These are phyloP conservation scores for Lichenostomus cassidix DNA, from an alignment of 2,113 vertebrate species.

Conservation along the genomic window DNA sequence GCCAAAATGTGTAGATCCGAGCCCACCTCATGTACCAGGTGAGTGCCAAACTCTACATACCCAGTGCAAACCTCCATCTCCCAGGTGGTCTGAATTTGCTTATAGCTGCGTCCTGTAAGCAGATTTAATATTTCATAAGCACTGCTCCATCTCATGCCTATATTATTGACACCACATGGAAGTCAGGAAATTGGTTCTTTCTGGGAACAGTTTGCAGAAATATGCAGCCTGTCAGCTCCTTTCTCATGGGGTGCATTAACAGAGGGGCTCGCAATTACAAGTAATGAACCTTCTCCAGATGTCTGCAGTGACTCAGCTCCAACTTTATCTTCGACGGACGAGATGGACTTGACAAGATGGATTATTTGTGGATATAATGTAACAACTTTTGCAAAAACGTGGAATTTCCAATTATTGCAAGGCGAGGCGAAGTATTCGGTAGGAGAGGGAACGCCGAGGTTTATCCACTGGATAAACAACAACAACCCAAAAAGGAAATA, in stretches of 20 bases:
- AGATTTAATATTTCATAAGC: conserved; percentile 98
- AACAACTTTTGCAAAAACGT: conserved; percentile 62
- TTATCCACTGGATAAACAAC: conserved; percentile 65
- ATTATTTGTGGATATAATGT: conserved; percentile 75
- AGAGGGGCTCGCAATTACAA: conserved; percentile 90
- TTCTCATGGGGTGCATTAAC: conserved; percentile 84
- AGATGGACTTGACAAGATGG: conserved; percentile 78
- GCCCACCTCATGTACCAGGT: conserved; percentile 49
- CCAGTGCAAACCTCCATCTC: conserved; percentile 76
- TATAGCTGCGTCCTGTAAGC: conserved; percentile 78
- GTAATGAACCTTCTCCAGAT: conserved; percentile 89
- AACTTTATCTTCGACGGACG: conserved; percentile 72
- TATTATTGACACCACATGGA: conserved; percentile 98
- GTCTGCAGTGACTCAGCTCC: conserved; percentile 81
- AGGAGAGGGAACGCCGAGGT: background rate
- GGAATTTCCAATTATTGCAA: conserved; percentile 67
- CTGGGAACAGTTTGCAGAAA: conserved; percentile 92
- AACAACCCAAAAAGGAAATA: conserved; percentile 57
- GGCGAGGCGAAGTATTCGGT: conserved; percentile 35
- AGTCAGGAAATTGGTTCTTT: conserved; percentile 92
- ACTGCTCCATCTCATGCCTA: conserved; percentile 85
- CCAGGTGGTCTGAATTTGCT: conserved; percentile 94
- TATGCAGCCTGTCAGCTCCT: conserved; percentile 88
- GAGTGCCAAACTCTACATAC: conserved; percentile 69
- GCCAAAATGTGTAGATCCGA: conserved; percentile 35